Percentiles rank a stretch among this genome's conserved stretches.
Evolutionary conservation across 2,113 vertebrate genomes (phyloP).

Genomic region (Equus quagga): DNA sequence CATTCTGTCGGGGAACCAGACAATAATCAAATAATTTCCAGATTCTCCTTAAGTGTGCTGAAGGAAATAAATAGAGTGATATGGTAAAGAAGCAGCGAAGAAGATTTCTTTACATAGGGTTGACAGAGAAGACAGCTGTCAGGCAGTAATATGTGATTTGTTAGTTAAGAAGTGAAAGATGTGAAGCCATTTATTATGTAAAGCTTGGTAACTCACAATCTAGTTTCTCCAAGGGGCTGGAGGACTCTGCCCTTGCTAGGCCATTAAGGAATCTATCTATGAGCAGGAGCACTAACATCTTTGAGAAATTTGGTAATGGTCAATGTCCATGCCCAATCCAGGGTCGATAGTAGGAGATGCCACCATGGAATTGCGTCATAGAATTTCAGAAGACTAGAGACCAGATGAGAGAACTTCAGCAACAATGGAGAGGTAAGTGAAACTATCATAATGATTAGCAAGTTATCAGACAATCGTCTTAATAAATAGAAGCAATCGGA

Average conservation of each 20-base stretch:
- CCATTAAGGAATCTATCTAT: background rate
- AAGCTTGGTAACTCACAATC: background rate
- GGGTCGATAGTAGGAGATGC: background rate
- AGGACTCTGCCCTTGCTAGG: background rate
- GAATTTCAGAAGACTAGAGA: background rate
- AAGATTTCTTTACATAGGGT: background rate
- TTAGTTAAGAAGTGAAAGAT: background rate
- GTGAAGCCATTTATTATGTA: background rate
- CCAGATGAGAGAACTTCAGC: background rate
- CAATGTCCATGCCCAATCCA: background rate
- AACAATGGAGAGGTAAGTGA: background rate
- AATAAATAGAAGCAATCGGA: background rate
- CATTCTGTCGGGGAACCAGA: background rate
- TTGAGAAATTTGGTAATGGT: background rate
- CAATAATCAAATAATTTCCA: background rate
- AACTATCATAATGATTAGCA: background rate
- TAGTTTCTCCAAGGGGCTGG: background rate
- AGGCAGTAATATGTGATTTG: background rate
- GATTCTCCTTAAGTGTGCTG: background rate
- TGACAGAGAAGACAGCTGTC: background rate
- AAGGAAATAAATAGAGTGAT: background rate
- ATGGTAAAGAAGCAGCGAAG: background rate
- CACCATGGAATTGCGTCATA: background rate
- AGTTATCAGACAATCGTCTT: background rate
- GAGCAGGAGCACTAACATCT: background rate